A percentile compares a stretch with the other conserved stretches of the same genome.
Conservation (phyloP, 92 coral and sea anemone species). For the Anthopleura xanthogrammica region DNA sequence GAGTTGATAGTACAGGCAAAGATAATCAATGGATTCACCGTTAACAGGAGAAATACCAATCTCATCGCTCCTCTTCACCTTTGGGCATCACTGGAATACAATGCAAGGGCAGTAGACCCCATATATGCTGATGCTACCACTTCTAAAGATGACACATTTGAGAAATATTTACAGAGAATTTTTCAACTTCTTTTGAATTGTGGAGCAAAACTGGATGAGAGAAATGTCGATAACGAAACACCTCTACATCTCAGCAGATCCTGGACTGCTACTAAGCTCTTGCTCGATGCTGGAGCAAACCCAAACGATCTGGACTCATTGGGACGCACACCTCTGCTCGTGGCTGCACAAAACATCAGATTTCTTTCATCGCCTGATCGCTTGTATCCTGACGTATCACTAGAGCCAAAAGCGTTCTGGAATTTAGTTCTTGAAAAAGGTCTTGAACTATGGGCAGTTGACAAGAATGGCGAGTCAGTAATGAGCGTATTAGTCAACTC, state of each 20-base stretch:
- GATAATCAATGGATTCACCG: neutral
- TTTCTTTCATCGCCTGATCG: neutral
- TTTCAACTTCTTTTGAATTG: neutral
- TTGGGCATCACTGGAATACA: neutral
- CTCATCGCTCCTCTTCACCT: neutral
- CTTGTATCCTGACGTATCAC: slow-evolving; percentile 18
- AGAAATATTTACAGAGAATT: too few relatives aligned
- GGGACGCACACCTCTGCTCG: slow-evolving; percentile 9
- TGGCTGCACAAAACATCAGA: neutral
- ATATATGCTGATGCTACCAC: too few relatives aligned
- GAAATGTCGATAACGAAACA: slow-evolving; percentile 9
- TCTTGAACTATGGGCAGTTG: slow-evolving; percentile 27
- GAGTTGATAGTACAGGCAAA: neutral
- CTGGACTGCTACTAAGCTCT: slow-evolving; percentile 30
- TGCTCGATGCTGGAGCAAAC: slow-evolving; percentile 30
- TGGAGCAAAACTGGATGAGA: slow-evolving; percentile 13
- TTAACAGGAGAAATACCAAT: neutral
- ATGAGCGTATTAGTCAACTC: slow-evolving; percentile 15
- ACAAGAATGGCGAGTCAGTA: slow-evolving; percentile 3
- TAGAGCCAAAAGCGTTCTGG: slow-evolving; percentile 27
- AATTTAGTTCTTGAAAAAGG: neutral
- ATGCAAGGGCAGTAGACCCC: too few relatives aligned
- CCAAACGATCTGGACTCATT: neutral
- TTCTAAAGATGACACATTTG: too few relatives aligned
- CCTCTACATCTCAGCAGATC: slow-evolving; percentile 42